Conservation (phyloP, 2,888 invertebrate species). For the Sinohyriopsis cumingii region DNA sequence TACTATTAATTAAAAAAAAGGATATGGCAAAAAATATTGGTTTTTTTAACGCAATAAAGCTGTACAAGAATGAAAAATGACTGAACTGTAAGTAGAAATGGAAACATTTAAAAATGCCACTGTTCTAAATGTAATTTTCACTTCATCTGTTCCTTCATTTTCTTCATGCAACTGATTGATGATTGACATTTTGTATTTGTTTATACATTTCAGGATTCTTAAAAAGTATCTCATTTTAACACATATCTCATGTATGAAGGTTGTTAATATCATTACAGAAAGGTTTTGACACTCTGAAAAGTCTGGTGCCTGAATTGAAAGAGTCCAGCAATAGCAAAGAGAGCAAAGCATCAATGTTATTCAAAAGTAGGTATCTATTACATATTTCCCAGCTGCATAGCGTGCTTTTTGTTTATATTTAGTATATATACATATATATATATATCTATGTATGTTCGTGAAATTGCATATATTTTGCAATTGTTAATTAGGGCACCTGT, state of each 20-base stretch:
- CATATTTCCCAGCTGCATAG: too few relatives aligned
- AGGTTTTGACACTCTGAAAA: slow-evolving; percentile 55
- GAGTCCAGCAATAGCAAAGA: slow-evolving; percentile 43
- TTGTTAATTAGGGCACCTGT: too few relatives aligned
- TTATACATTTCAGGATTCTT: neutral
- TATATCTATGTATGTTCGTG: too few relatives aligned
- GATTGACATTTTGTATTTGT: neutral
- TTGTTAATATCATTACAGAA: slow-evolving; percentile 43
- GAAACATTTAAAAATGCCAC: neutral
- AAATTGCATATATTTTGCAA: too few relatives aligned
- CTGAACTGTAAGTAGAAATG: slow-evolving; percentile 4
- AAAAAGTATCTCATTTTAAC: too few relatives aligned
- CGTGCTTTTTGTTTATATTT: too few relatives aligned
- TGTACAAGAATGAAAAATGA: slow-evolving; percentile 1
- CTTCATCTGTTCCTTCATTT: too few relatives aligned
- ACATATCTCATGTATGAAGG: slow-evolving; percentile 1
- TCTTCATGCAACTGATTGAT: too few relatives aligned
- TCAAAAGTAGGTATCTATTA: slow-evolving; percentile 51
- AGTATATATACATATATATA: too few relatives aligned
- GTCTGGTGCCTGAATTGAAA: slow-evolving; percentile 44
- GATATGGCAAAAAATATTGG: neutral
- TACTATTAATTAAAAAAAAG: neutral
- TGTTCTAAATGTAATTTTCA: too few relatives aligned
- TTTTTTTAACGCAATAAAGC: neutral
- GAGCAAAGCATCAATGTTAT: slow-evolving; percentile 54